A percentile compares a stretch with the other conserved stretches of the same genome.
These are phyloP conservation scores for Callyntrura sp. DNA, from an alignment of 2,888 invertebrate species.

Conservation along the genomic window DNA sequence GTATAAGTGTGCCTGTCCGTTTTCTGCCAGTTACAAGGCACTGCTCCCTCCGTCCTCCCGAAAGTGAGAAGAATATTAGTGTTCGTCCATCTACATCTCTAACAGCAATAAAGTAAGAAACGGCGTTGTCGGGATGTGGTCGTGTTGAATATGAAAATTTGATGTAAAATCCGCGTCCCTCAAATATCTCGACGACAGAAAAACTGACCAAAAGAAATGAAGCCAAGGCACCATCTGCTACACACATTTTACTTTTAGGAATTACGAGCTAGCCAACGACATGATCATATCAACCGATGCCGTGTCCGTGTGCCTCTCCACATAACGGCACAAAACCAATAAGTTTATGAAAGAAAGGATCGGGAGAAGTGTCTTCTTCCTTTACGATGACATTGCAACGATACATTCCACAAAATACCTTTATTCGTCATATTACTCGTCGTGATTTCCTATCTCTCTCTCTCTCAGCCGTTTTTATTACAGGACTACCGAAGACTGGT, in stretches of 20 bases:
- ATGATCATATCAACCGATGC: constrained; percentile 66
- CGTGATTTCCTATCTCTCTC: constrained; percentile 8
- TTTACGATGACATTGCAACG: too few relatives aligned
- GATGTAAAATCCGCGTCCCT: constrained; percentile 73
- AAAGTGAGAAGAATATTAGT: constrained; percentile 2
- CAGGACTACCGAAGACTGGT: constrained; percentile 17
- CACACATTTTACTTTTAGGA: constrained; percentile 67
- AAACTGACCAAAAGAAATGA: constrained; percentile 69
- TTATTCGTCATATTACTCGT: constrained; percentile 31
- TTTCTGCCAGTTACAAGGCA: neutral
- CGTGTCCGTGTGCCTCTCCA: too few relatives aligned
- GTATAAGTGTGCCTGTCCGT: too few relatives aligned
- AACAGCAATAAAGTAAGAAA: constrained; percentile 43
- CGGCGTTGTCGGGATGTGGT: constrained; percentile 27
- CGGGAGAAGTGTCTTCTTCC: too few relatives aligned
- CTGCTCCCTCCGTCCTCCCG: neutral
- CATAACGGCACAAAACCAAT: constrained; percentile 38
- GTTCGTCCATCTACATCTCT: neutral
- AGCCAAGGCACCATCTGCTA: constrained; percentile 68
- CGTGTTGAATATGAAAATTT: constrained; percentile 83
- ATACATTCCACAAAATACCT: constrained; percentile 60
- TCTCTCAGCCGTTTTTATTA: too few relatives aligned
- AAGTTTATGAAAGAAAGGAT: too few relatives aligned
- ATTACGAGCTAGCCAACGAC: constrained; percentile 41
- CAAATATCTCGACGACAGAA: constrained; percentile 42